Percentiles rank a stretch among this genome's conserved stretches.
Conservation (phyloP, 2,113 vertebrate species). For the Eolophus roseicapilla region DNA sequence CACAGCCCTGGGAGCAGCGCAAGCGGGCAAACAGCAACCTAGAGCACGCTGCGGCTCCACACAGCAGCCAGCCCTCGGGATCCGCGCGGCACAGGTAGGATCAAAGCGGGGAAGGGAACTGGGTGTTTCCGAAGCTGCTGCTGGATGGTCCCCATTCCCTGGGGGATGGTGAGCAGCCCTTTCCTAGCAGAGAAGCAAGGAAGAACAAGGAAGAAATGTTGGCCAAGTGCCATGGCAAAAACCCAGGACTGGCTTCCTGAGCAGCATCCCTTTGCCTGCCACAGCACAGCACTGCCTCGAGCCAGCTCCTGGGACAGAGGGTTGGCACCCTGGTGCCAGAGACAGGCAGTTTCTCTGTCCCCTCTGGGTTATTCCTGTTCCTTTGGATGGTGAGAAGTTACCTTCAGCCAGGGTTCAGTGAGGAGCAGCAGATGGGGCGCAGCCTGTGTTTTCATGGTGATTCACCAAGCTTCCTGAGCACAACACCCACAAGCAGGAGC, state of each 20-base stretch:
- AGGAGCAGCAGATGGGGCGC: accelerated
- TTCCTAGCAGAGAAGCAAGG: background rate
- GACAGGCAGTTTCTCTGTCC: background rate
- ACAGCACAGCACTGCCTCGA: accelerated
- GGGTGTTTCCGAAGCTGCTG: background rate
- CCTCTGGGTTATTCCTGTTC: background rate
- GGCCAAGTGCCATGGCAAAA: background rate
- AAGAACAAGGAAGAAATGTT: background rate
- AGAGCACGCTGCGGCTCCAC: accelerated
- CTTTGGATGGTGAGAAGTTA: accelerated
- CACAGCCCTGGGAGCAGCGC: accelerated
- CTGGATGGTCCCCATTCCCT: accelerated
- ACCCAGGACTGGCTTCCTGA: accelerated
- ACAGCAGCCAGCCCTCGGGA: background rate
- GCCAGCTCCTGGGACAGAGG: accelerated
- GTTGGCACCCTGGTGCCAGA: background rate
- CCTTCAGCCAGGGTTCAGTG: accelerated
- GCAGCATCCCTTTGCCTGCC: accelerated
- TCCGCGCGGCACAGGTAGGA: background rate
- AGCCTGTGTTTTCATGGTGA: background rate
- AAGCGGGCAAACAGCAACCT: background rate
- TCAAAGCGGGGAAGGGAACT: accelerated
- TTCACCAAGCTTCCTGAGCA: background rate
- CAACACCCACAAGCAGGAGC: accelerated
- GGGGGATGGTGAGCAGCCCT: background rate